These are phyloP conservation scores for Agrochola lota DNA, from an alignment of 2,888 invertebrate genomes.

Conservation along the genomic window DNA sequence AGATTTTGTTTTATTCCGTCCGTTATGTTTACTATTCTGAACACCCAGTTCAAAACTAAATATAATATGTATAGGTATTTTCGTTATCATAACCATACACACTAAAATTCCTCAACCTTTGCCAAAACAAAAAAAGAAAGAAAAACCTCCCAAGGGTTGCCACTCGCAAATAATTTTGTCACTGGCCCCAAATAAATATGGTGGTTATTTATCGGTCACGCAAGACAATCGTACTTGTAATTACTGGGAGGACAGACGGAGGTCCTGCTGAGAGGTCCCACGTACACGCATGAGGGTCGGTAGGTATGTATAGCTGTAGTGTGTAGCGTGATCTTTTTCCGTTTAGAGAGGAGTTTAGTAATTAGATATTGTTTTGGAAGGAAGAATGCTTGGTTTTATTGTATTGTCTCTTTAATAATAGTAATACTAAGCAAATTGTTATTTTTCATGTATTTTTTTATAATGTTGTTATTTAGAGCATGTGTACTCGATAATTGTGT, in stretches of 20 bases:
- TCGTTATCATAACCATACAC: neutral
- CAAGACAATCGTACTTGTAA: constrained; percentile 80
- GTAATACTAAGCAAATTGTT: neutral
- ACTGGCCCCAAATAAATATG: constrained; percentile 75
- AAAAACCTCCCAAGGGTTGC: constrained; percentile 26
- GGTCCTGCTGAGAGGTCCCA: constrained; percentile 69
- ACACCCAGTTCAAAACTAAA: neutral
- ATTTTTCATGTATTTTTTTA: neutral
- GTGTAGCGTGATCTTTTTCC: constrained; percentile 36
- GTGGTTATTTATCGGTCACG: constrained; percentile 76
- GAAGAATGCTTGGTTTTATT: neutral
- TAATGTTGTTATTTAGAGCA: neutral
- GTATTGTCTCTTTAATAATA: neutral
- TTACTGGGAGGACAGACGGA: constrained; percentile 80
- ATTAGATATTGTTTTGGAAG: constrained; percentile 29
- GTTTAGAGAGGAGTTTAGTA: constrained; percentile 32
- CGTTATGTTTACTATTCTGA: neutral
- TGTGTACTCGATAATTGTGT: neutral
- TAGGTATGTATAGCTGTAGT: constrained; percentile 13
- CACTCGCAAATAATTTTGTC: constrained; percentile 74
- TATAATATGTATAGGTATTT: neutral
- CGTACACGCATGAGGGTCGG: constrained; percentile 53
- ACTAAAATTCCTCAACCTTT: neutral
- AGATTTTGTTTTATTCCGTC: neutral
- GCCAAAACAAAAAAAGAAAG: constrained; percentile 35